Evolutionary conservation across 2,888 invertebrate species (phyloP), one percentile per base, ranked within the genome.

Genomic region (Brachylomia viminalis): DNA sequence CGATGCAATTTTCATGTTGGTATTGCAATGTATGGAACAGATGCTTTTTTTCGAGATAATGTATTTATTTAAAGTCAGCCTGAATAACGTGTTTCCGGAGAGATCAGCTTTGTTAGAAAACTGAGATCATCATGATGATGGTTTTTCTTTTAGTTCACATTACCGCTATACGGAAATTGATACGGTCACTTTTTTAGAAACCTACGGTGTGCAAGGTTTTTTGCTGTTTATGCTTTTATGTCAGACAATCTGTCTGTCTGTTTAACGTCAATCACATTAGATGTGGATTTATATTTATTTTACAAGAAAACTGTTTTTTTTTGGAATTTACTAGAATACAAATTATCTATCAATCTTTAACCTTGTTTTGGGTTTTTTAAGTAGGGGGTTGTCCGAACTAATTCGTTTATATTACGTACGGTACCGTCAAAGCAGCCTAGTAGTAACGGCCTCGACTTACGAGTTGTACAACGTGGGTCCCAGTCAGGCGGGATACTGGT

Each of bases 91-190:
- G 33, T 64, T 73, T 80, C 73, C 62, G 27, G 30, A 64, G 49
- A 49, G 56, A 72, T 42, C 49, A 80, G n/a, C 62, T 27, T 33
- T 38, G 42, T 15, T 70, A 69, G 79, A 59, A 79, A 79, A 59
- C 59, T 45, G 42, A 38, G 76, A 54, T 77, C 71, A 79, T 79
- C 79, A 45, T 73, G 77, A 80, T 80, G 33, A 45, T 20, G 27
- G 49, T 1, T 56, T 74, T 77, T 80, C 49, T 80, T 52, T 52
- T 74, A 58, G 56, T 49, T 49, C 42, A 52, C 7, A 7, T 20
- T 77, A 64, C 77, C 74, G 77, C 42, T 80, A 73, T 6, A 27
- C 47, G 49, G 62, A 78, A 73, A 78, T 73, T 13, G 52, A 58
- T 58, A 52, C 74, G 64, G 64, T 78, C 54, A 83, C 45, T 66